Evolutionary conservation across 2,797 vertebrate species (phyloP), one percentile per base, ranked within the genome.

Genomic region (Benthosema pterotum): DNA sequence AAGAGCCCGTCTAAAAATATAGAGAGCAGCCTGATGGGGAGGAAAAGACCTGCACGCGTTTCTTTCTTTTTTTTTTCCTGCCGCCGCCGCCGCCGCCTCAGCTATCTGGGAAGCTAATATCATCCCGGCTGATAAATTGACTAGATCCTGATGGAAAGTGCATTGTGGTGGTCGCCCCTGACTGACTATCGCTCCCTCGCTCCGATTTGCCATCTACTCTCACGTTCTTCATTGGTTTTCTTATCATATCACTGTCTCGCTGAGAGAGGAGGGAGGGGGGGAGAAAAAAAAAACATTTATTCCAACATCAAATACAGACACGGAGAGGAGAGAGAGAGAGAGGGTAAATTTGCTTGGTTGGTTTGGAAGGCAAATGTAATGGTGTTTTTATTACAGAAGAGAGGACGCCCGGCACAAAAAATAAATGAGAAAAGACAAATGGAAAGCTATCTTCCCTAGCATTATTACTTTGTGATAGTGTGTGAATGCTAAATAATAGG

Each of bases 1-100:
- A 97, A 97, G 95, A 93, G 93, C 93, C 93, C 22, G 93, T 94
- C 96, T 96, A 96, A 96, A 96, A 97, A 96, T 97, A 96, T 95
- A 95, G 95, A 93, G 95, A 93, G 90, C 93, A 94, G 93, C 95
- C 93, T 95, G 96, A 96, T 95, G 94, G 94, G 92, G 93, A 94
- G 93, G 91, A 91, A 94, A 93, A 88, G 89, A 84, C 84, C 86
- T 89, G 86, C 88, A 91, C 82, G 88, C 80, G 86, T 92, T 76
- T 89, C n/a, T n/a, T n/a, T n/a, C n/a, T n/a, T n/a, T n/a, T n/a
- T n/a, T n/a, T n/a, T n/a, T n/a, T n/a, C n/a, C n/a, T n/a, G n/a
- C n/a, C n/a, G n/a, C n/a, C n/a, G n/a, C n/a, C n/a, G n/a, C n/a
- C n/a, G n/a, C n/a, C 86, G 88, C 90, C 86, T 88, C 87, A 92